Conservation (phyloP, 2,797 vertebrate genomes). For the Caiman crocodilus region DNA sequence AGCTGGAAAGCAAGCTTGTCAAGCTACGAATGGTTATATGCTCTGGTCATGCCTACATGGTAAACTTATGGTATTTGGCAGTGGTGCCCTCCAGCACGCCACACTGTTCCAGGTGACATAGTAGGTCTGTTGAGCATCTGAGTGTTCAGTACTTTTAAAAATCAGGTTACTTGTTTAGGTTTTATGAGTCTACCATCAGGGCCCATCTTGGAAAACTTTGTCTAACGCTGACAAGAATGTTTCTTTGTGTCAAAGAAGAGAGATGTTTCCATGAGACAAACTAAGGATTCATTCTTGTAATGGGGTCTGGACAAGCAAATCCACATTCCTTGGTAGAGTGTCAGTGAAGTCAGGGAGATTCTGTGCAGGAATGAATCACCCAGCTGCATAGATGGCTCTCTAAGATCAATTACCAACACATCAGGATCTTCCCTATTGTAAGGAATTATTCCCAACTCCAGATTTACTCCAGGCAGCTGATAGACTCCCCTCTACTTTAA, state of each 20-base stretch:
- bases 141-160: background rate
- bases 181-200: background rate
- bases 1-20: conserved; percentile 25
- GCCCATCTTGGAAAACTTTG: background rate
- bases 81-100: background rate
- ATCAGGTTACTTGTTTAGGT: background rate
- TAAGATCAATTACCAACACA: background rate
- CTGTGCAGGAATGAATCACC: background rate
- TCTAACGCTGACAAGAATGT: background rate
- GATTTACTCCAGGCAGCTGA: background rate
- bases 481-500: conserved; percentile 34
- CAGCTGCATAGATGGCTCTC: background rate
- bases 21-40: conserved; percentile 14
- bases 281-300: background rate
- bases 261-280: background rate
- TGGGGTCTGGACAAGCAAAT: background rate
- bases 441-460: conserved; percentile 35
- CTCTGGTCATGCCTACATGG: background rate
- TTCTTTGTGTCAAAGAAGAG: background rate
- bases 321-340: background rate
- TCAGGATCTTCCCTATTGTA: background rate
- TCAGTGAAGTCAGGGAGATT: accelerated
- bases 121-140: background rate
- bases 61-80: background rate
- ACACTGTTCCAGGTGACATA: conserved; percentile 43